Percentiles rank a stretch among this genome's conserved stretches.
phyloP scores from a whole-genome alignment of 2,797 vertebrate genomes.

The Nannoperca australis region DNA sequence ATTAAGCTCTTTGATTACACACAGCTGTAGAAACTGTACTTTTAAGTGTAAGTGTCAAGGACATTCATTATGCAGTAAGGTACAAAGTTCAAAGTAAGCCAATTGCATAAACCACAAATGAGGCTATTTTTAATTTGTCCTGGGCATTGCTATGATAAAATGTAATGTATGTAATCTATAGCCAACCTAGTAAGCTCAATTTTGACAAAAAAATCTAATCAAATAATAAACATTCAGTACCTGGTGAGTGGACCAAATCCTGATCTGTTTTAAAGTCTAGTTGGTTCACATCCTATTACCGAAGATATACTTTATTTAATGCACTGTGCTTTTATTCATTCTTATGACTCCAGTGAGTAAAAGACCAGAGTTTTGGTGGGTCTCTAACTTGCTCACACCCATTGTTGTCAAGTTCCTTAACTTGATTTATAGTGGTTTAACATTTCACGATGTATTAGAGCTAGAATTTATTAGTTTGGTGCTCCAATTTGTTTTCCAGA shows the following conservation, averaged over 20 bases:
- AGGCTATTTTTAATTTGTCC: neutral
- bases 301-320: neutral
- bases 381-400: slow-evolving; percentile 63
- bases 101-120: slow-evolving; percentile 7
- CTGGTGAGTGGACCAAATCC: neutral
- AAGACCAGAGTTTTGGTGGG: slow-evolving; percentile 43
- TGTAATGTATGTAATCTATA: neutral
- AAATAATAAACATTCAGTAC: neutral
- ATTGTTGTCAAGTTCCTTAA: slow-evolving; percentile 67
- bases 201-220: neutral
- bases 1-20: neutral
- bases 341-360: slow-evolving; percentile 44
- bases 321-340: slow-evolving; percentile 35
- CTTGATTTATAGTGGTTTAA: slow-evolving; percentile 68
- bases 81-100: slow-evolving; percentile 1
- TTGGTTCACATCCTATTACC: slow-evolving; percentile 8
- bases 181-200: neutral
- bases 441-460: slow-evolving; percentile 68
- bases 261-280: slow-evolving; percentile 2
- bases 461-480: slow-evolving; percentile 69
- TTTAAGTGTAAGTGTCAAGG: neutral
- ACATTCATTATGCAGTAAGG: neutral
- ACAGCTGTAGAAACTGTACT: slow-evolving; percentile 17
- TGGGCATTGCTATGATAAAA: slow-evolving; percentile 3
- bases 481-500: slow-evolving; percentile 65